Conservation (phyloP, 2,888 invertebrate genomes). For the Morinoia aosen region DNA sequence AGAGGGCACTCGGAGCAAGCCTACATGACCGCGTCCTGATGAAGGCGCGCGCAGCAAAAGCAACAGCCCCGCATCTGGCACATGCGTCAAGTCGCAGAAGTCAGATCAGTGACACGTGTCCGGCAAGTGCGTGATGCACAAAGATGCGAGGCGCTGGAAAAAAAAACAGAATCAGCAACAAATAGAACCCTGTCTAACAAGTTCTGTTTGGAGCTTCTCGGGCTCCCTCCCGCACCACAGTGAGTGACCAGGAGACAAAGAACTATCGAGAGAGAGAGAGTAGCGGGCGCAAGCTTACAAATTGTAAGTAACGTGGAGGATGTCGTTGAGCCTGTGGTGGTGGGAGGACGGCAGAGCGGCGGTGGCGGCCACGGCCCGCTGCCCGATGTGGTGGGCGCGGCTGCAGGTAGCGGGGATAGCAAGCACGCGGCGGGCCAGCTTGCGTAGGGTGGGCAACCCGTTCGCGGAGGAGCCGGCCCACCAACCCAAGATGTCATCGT, state of each 20-base stretch:
- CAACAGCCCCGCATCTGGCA: background rate
- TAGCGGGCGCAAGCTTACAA: background rate
- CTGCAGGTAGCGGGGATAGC: constrained; percentile 67
- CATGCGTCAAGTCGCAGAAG: background rate
- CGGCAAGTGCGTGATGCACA: background rate
- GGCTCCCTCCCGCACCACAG: background rate
- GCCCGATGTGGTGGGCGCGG: constrained; percentile 63
- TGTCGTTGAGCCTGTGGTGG: constrained; percentile 63
- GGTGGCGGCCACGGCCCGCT: constrained; percentile 61
- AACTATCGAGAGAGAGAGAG: background rate
- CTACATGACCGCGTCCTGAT: background rate
- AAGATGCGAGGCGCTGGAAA: background rate
- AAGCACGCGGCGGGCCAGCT: constrained; percentile 64
- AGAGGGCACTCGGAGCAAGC: background rate
- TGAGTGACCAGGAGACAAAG: background rate
- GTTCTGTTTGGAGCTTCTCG: background rate
- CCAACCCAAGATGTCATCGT: constrained; percentile 67
- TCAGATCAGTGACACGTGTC: background rate
- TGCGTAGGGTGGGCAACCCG: constrained; percentile 64
- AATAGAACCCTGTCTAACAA: background rate
- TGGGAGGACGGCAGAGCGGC: constrained; percentile 60
- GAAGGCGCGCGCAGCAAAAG: background rate
- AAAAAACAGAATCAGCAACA: background rate
- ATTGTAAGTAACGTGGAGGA: constrained; percentile 67
- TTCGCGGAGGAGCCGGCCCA: constrained; percentile 65